A percentile compares a stretch with the other conserved stretches of the same genome.
These are phyloP conservation scores for Phylloscopus whistleri DNA, from an alignment of 2,113 vertebrate species.

Conservation along the genomic window DNA sequence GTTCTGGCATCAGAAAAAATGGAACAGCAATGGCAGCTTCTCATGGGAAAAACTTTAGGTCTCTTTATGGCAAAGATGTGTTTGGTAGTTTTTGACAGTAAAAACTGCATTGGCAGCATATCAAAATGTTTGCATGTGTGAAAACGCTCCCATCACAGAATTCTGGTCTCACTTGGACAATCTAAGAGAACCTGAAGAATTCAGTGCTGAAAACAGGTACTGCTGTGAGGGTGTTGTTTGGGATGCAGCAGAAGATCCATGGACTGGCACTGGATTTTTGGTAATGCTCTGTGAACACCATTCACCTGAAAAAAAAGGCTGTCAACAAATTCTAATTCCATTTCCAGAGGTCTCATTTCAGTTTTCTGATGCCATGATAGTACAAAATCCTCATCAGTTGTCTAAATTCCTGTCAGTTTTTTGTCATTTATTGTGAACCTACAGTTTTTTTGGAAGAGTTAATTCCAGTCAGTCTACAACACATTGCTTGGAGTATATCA, in stretches of 20 bases:
- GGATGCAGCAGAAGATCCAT: neutral
- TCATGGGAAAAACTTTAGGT: neutral
- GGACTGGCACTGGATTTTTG: neutral
- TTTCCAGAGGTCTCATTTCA: neutral
- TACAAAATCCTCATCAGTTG: neutral
- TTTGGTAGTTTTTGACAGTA: slow-evolving; percentile 10
- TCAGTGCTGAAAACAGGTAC: neutral
- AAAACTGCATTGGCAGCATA: neutral
- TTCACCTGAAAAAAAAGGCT: neutral
- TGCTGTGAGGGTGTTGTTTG: neutral
- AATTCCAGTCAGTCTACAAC: neutral
- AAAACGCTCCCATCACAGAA: neutral
- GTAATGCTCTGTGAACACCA: neutral
- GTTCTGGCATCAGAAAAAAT: neutral
- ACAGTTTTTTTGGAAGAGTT: neutral
- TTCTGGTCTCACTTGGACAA: neutral
- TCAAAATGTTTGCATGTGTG: slow-evolving; percentile 11
- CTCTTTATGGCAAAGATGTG: neutral
- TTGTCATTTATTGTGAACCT: neutral
- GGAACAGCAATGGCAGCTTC: neutral
- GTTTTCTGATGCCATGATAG: neutral
- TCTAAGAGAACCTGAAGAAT: neutral
- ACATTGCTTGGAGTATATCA: neutral
- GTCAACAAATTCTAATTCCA: neutral
- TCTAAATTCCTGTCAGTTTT: neutral